phyloP scores from a whole-genome alignment of 2,797 vertebrate species.

The Sandelia bainsii region DNA sequence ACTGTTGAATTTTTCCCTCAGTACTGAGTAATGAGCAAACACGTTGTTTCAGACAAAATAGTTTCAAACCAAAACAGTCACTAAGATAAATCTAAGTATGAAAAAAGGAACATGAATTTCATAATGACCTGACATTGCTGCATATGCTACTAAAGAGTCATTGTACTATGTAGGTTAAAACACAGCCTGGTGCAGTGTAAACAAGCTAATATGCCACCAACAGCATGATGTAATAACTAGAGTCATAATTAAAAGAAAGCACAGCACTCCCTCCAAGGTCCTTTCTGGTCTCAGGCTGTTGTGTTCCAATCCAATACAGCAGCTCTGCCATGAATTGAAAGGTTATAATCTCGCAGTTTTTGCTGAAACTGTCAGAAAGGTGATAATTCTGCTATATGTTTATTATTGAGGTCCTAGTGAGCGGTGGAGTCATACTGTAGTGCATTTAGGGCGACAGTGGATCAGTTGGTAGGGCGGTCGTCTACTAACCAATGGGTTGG shows the following conservation, averaged over 20 bases:
- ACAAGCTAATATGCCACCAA: slow-evolving; percentile 8
- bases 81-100: background rate
- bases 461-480: no score
- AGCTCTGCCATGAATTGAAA: no score
- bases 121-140: slow-evolving; percentile 10
- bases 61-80: background rate
- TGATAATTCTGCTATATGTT: no score
- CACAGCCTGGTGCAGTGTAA: slow-evolving; percentile 15
- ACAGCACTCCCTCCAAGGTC: slow-evolving; percentile 27
- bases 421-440: no score
- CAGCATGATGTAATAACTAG: slow-evolving; percentile 28
- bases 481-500: no score
- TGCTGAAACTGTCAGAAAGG: no score
- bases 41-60: background rate
- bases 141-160: background rate
- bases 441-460: no score
- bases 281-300: slow-evolving; percentile 18
- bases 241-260: slow-evolving; percentile 37
- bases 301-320: no score
- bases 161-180: slow-evolving; percentile 30
- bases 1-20: background rate
- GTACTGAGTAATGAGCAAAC: background rate
- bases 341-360: no score
- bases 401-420: no score
- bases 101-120: background rate